Evolutionary conservation across 2,113 vertebrate species (phyloP), one percentile per base, ranked within the genome.

Genomic region (Tricholaema leucomelas): DNA sequence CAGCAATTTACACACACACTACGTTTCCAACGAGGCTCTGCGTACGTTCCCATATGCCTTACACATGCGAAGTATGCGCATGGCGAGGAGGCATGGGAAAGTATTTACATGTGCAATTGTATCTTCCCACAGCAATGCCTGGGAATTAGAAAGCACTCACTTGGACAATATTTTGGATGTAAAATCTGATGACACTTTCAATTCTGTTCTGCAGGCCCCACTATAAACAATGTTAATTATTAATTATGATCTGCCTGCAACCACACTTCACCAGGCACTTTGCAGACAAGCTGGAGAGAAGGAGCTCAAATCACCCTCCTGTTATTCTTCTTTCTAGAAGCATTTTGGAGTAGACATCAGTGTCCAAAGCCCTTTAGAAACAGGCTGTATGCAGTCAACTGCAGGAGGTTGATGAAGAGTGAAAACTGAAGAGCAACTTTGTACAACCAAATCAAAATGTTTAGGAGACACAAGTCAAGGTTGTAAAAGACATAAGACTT

Each of bases 151-250:
- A 93, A 95, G 85, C 61, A 71, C 91, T 95, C 66, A 83, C 84
- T 92, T 67, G 83, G 92, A 88, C 94, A 88, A 69, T 79, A 93
- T 91, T 93, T 92, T 94, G 88, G 85, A 91, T 95, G 92, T 94
- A 92, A 93, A 95, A 94, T 96, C 93, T 96, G 96, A 95, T 96
- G 94, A 95, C 95, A 94, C 90, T 95, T 94, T 95, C 91, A 91
- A 81, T 95, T 96, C 78, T 94, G 50, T 92, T 88, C 79, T 90
- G 36, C 70, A 71, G 82, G 55, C 65, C 40, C 40, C 35, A 3
- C 66, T 93, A 46, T 91, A 96, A 94, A 95, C 91, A 92, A 92
- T 54, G n/a, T 38, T 88, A 85, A 94, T 93, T 94, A 92, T 91
- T 94, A 94, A 88, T 92, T 94, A 91, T 74, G 80, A 77, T 91